Evolutionary conservation across 2,797 vertebrate species (phyloP).

Genomic region (Heliangelus exortis): DNA sequence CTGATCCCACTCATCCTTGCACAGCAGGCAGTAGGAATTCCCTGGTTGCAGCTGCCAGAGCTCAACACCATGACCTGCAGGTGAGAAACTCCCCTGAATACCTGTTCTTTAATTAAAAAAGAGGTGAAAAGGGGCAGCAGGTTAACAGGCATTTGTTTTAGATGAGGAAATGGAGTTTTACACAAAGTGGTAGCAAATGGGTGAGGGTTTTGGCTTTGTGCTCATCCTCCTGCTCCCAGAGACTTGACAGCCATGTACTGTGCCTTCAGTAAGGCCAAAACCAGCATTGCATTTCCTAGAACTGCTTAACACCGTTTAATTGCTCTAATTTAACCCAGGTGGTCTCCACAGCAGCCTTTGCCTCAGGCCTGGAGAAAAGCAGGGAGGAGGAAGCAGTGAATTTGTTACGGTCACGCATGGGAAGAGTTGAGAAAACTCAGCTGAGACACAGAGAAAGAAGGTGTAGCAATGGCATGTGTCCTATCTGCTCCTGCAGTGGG

Average conservation of each 20-base stretch:
- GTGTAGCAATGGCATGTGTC: not conserved
- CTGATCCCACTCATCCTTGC: not conserved
- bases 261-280: not conserved
- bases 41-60: not conserved
- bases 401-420: not conserved
- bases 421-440: not conserved
- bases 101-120: not conserved
- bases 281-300: not conserved
- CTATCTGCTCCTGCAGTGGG: not conserved
- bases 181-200: not conserved
- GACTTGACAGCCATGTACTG: not conserved
- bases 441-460: not conserved
- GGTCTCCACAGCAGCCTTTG: constrained; percentile 27
- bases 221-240: not conserved
- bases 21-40: not conserved
- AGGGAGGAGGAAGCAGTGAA: not conserved
- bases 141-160: not conserved
- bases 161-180: not conserved
- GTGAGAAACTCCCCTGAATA: not conserved
- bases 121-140: not conserved
- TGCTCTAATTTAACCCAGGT: constrained; percentile 49
- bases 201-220: not conserved
- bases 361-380: constrained; percentile 12
- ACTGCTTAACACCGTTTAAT: constrained; percentile 14
- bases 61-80: fast-evolving